Base-by-base conservation (phyloP, 2,888 invertebrate genomes). In the Stegana nigrithorax region DNA sequence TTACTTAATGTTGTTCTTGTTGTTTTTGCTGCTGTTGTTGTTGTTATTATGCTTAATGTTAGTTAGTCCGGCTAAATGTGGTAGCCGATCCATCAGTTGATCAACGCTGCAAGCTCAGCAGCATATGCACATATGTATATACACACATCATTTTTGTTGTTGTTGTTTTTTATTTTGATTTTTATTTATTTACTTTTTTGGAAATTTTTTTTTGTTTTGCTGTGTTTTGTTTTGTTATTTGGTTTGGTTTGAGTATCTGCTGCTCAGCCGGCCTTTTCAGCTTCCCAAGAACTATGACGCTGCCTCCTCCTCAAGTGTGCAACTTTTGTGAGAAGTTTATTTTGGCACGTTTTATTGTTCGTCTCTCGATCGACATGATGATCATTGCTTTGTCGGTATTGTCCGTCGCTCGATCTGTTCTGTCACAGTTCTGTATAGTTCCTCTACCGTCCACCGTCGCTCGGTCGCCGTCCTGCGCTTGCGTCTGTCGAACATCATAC, bases 301-400 rank as follows among this genome's bases (percentile, higher is more conserved):
- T n/a, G n/a, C n/a, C n/a, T n/a, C n/a, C n/a, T n/a, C n/a, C n/a
- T n/a, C n/a, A n/a, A n/a, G n/a, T n/a, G n/a, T n/a, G n/a, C n/a
- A n/a, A n/a, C n/a, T n/a, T n/a, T n/a, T n/a, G n/a, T n/a, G n/a
- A n/a, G n/a, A 55, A 32, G 36, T 55, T 36, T 21, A 36, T 55
- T 55, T 55, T 55, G 53, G 53, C 53, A 55, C 32, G 53, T 55
- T 55, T 55, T 55, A 55, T 55, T 55, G 32, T 55, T 29, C 53
- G n/a, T n/a, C 53, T 55, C 21, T n/a, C 4, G 26, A 26, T 32
- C 21, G 53, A 36, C 32, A 55, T 29, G 12, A 26, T 50, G 29
- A 17, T 51, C 39, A n/a, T 27, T 51, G 17, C 21, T 51, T 14
- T 17, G 14, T 26, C 51, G 5, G 17, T 25, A 10, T 10, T n/a